Percentiles rank a stretch among this genome's conserved stretches.
Evolutionary conservation across 2,888 invertebrate genomes (phyloP).

Genomic region (Adelognathus sp.): DNA sequence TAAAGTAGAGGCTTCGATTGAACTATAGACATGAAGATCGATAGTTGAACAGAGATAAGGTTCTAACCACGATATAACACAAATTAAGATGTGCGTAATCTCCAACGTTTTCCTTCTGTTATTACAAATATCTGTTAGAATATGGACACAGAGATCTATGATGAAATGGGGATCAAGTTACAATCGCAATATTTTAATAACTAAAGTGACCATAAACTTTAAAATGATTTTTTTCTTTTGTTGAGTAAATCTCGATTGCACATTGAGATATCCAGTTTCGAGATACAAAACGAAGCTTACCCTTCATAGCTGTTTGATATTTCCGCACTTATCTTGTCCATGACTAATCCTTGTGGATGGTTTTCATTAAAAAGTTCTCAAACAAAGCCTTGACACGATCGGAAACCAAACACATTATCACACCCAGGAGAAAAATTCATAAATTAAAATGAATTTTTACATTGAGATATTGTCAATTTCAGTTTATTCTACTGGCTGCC

Average conservation of each 20-base stretch:
- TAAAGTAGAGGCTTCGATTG: not conserved
- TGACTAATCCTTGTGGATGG: not conserved
- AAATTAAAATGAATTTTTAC: too few species aligned
- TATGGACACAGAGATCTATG: too few species aligned
- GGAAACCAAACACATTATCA: not conserved
- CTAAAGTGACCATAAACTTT: not conserved
- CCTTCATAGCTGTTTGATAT: not conserved
- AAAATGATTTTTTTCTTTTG: not conserved
- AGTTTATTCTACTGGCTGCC: too few species aligned
- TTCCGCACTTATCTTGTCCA: not conserved
- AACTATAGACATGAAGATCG: not conserved
- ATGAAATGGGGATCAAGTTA: too few species aligned
- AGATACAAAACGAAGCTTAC: not conserved
- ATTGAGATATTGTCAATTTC: too few species aligned
- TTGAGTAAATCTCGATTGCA: not conserved
- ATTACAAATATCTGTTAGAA: too few species aligned
- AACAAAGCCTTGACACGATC: not conserved
- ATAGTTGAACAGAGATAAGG: too few species aligned
- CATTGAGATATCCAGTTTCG: not conserved
- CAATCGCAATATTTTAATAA: not conserved
- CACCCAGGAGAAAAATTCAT: not conserved
- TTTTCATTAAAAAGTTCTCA: not conserved
- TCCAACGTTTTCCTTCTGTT: too few species aligned
- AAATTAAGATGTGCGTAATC: not conserved
- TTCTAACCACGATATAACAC: too few species aligned